phyloP scores from a whole-genome alignment of 2,113 vertebrate species.

The Platichthys flesus region DNA sequence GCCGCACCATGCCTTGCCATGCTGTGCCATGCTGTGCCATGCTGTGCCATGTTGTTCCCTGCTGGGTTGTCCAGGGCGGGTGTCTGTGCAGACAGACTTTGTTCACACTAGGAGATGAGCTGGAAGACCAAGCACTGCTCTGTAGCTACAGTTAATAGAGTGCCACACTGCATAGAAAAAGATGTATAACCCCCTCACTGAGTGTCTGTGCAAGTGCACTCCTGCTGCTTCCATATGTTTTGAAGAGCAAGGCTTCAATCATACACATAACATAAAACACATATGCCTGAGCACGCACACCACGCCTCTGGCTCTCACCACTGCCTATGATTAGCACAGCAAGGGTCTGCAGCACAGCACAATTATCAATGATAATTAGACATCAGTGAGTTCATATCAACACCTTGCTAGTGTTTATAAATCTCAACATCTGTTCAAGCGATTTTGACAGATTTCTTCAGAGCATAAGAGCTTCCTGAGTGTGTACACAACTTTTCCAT shows the following conservation, averaged over 20 bases:
- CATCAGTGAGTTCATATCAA: slow-evolving; percentile 44
- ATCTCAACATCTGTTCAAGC: slow-evolving; percentile 18
- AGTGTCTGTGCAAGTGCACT: not conserved
- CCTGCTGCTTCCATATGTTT: not conserved
- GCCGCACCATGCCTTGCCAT: slow-evolving; percentile 34
- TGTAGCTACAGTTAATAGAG: slow-evolving; percentile 38
- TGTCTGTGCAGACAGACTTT: slow-evolving; percentile 40
- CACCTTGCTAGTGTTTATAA: slow-evolving; percentile 21
- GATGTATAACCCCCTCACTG: slow-evolving; percentile 5
- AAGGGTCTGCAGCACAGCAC: slow-evolving; percentile 14
- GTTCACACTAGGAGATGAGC: slow-evolving; percentile 44
- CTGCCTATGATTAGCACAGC: slow-evolving; percentile 47
- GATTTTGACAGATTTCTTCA: not conserved
- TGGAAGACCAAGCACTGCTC: slow-evolving; percentile 21
- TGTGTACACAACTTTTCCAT: not conserved
- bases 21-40: slow-evolving; percentile 12
- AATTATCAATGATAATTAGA: slow-evolving; percentile 51
- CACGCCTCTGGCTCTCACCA: slow-evolving; percentile 16
- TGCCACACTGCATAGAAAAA: slow-evolving; percentile 17
- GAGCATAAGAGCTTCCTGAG: not conserved
- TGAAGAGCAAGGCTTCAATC: slow-evolving; percentile 17
- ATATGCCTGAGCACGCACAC: not conserved
- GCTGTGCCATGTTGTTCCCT: slow-evolving; percentile 18
- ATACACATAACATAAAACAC: not conserved
- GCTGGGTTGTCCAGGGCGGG: slow-evolving; percentile 28